phyloP scores from a whole-genome alignment of 2,888 invertebrate genomes.

The Chrysopilus asiliformis region DNA sequence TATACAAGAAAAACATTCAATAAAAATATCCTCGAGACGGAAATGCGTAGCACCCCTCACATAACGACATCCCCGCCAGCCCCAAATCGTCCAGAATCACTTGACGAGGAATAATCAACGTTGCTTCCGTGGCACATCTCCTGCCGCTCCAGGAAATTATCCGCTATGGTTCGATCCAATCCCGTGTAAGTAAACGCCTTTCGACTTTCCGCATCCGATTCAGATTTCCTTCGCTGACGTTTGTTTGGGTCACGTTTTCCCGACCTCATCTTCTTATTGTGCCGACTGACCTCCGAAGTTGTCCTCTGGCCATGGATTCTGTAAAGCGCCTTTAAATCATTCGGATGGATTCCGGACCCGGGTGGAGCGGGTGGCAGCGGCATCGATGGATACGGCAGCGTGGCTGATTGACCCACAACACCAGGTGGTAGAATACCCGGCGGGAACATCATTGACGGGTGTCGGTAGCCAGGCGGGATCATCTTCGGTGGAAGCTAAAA shows the following conservation, averaged over 20 bases:
- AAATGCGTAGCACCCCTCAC: background rate
- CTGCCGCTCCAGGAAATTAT: constrained; percentile 32
- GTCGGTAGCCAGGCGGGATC: constrained; percentile 7
- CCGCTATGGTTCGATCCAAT: constrained; percentile 32
- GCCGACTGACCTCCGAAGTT: constrained; percentile 17
- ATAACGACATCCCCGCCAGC: constrained; percentile 24
- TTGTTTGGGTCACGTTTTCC: constrained; percentile 24
- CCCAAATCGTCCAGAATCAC: constrained; percentile 24
- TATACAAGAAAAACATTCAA: too few relatives aligned
- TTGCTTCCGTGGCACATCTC: constrained; percentile 27
- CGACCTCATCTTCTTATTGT: constrained; percentile 17
- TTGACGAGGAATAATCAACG: constrained; percentile 28
- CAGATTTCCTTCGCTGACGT: constrained; percentile 32
- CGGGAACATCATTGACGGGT: constrained; percentile 11
- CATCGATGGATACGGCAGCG: constrained; percentile 15
- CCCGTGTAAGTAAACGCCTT: constrained; percentile 33
- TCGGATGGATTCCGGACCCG: constrained; percentile 20
- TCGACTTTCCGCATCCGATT: constrained; percentile 26
- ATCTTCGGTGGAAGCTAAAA: constrained; percentile 10
- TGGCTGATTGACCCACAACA: constrained; percentile 18
- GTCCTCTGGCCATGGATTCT: constrained; percentile 16
- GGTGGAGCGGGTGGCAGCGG: constrained; percentile 26
- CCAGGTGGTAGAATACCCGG: constrained; percentile 15
- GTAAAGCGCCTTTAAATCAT: constrained; percentile 6
- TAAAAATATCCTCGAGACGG: too few relatives aligned